A percentile compares a stretch with the other conserved stretches of the same genome.
Conservation (phyloP, 2,113 vertebrate genomes). For the Paradoxurus hermaphroditus region DNA sequence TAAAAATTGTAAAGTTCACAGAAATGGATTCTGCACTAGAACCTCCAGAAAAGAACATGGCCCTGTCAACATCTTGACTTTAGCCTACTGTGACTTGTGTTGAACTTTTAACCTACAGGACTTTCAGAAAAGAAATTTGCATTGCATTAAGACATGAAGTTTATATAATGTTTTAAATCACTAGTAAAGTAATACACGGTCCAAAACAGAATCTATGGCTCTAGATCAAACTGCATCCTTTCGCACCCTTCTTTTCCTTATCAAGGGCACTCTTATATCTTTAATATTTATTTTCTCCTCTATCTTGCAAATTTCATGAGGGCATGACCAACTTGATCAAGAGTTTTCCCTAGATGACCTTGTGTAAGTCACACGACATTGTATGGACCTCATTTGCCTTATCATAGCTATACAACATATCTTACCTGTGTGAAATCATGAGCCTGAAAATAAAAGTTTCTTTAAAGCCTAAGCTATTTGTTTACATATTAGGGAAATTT, state of each 20-base stretch:
- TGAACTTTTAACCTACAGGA: neutral
- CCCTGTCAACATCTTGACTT: neutral
- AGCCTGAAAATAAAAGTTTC: neutral
- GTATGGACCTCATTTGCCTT: neutral
- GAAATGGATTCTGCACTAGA: neutral
- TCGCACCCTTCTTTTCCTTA: neutral
- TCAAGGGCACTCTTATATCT: neutral
- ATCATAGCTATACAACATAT: neutral
- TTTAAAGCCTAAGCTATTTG: neutral
- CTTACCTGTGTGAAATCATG: neutral
- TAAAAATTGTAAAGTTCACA: neutral
- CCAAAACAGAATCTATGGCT: neutral
- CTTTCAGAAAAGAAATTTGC: neutral
- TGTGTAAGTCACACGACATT: neutral
- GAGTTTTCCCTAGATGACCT: neutral
- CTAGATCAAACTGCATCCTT: neutral
- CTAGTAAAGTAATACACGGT: neutral
- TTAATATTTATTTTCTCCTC: neutral
- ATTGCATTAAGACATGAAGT: neutral
- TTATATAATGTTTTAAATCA: neutral
- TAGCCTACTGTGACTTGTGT: neutral
- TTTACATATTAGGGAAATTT: neutral
- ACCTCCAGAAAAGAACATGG: neutral
- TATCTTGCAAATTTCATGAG: neutral
- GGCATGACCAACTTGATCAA: neutral